Conservation (phyloP, 2,797 vertebrate genomes). For the Amphiprion clarkii region DNA sequence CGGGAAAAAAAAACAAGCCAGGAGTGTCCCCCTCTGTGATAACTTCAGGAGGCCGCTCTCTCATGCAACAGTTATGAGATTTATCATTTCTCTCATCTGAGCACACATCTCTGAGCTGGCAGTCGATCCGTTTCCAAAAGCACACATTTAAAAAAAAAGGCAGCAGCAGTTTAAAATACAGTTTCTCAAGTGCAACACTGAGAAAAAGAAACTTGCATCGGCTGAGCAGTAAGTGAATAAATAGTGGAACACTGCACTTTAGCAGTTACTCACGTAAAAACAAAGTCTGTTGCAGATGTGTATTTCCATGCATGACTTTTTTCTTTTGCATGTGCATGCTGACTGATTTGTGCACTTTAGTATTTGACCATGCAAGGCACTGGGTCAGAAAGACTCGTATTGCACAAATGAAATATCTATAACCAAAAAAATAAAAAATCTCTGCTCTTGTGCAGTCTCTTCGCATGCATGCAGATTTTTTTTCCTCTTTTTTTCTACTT, state of each 20-base stretch:
- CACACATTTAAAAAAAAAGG: slow-evolving; percentile 9
- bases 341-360: slow-evolving; percentile 61
- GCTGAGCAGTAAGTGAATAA: slow-evolving; percentile 33
- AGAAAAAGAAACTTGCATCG: slow-evolving; percentile 34
- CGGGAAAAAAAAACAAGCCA: slow-evolving; percentile 2
- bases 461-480: slow-evolving; percentile 47
- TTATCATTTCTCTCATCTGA: slow-evolving; percentile 39
- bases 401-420: slow-evolving; percentile 74
- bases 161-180: slow-evolving; percentile 18
- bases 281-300: slow-evolving; percentile 19
- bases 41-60: slow-evolving; percentile 44
- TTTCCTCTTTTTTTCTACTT: slow-evolving; percentile 23
- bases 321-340: slow-evolving; percentile 52
- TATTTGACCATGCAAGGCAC: slow-evolving; percentile 78
- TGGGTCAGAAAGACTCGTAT: slow-evolving; percentile 68
- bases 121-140: slow-evolving; percentile 30
- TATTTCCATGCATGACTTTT: slow-evolving; percentile 37
- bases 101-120: slow-evolving; percentile 46
- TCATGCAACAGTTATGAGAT: slow-evolving; percentile 74
- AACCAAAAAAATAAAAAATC: slow-evolving; percentile 3
- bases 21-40: slow-evolving; percentile 35
- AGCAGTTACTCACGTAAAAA: slow-evolving; percentile 24
- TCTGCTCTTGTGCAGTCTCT: slow-evolving; percentile 40
- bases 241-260: slow-evolving; percentile 31
- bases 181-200: not conserved